Evolutionary conservation across 92 coral and sea anemone genomes (phyloP), one percentile per base, ranked within the genome.

Genomic region (Metridium senile): DNA sequence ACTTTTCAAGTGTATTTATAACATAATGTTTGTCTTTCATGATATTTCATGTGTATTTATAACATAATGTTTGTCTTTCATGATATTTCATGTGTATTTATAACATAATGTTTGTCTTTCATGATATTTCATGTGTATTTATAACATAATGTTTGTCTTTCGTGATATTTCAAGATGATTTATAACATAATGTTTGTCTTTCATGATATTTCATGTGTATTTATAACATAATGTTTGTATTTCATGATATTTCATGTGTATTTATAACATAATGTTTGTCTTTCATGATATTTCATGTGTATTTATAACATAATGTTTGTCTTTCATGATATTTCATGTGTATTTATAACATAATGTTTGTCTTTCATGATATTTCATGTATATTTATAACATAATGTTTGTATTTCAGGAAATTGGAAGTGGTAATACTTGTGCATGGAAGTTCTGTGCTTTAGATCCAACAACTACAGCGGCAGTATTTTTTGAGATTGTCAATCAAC

Each of bases 341-440:
- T 9, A 9, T 39, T 39, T 39, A 39, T 4, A 6, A 6, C 49
- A 39, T 6, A 4, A 4, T 39, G 13, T 34, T 68, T 19, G 51
- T 27, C 16, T 52, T 72, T 64, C 26, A 18, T 62, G 43, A 67
- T 30, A 67, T 1, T 67, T 30, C 4, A 67, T 26, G 11, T 29
- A 13, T 9, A 9, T 39, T 39, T 39, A 39, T 4, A 6, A 6
- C 49, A 39, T 6, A 4, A 4, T 39, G 13, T 34, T 68, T 19
- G 51, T 27, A 28, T 52, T 72, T 64, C 76, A 94, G 98, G 98
- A 94, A 92, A 94, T 94, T 61, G 98, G 98, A 22, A 85, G 82
- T 70, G 98, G 98, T 75, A 94, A 94, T 21, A 94, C 98, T 9
- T 89, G 94, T 59, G 98, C 98, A 17, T 94, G 98, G 98, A 94